Conservation (phyloP, 2,888 invertebrate genomes). For the Trichogramma dendrolimi region DNA sequence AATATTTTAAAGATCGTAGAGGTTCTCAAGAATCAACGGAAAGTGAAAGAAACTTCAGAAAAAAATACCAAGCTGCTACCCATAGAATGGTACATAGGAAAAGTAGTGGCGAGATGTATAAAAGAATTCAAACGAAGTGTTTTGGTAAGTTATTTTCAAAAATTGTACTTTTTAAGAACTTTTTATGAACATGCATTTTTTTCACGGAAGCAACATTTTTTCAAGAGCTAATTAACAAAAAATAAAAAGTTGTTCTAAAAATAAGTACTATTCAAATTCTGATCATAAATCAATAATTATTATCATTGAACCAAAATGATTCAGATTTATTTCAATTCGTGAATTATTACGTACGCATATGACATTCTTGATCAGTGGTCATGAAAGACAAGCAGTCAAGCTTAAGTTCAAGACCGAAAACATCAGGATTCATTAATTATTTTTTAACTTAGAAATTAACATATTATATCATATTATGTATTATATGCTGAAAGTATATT, state of each 20-base stretch:
- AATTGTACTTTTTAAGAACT: neutral
- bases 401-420: too few relatives aligned
- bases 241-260: too few relatives aligned
- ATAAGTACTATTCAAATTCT: too few relatives aligned
- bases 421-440: too few relatives aligned
- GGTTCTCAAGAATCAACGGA: slow-evolving; percentile 63
- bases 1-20: slow-evolving; percentile 50
- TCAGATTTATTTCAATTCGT: too few relatives aligned
- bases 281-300: too few relatives aligned
- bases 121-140: slow-evolving; percentile 74
- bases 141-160: slow-evolving; percentile 65
- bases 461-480: neutral
- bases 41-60: slow-evolving; percentile 81
- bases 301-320: too few relatives aligned
- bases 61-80: slow-evolving; percentile 79
- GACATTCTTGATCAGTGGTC: too few relatives aligned
- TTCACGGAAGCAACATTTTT: neutral
- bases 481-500: neutral
- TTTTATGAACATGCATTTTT: neutral
- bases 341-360: neutral
- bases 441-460: too few relatives aligned
- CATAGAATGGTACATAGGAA: slow-evolving; percentile 79
- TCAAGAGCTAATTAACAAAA: too few relatives aligned
- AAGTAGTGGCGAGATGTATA: slow-evolving; percentile 85
- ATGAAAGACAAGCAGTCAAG: too few relatives aligned